Evolutionary conservation across 2,888 invertebrate species (phyloP).

Genomic region (Cylloceria caligata): DNA sequence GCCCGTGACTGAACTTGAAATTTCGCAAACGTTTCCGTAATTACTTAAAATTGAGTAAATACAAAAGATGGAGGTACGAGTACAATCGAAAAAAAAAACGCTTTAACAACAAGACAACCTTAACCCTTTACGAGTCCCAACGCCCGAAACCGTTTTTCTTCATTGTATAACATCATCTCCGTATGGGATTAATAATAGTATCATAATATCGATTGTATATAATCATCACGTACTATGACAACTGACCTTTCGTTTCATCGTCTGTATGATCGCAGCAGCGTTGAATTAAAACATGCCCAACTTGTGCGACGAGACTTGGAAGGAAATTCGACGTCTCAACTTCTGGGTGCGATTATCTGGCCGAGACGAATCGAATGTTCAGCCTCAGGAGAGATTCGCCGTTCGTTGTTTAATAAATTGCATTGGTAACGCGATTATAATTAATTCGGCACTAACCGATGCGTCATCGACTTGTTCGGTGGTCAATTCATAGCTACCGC

Average conservation of each 20-base stretch:
- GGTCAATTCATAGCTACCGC: slow-evolving; percentile 9
- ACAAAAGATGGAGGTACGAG: too few species aligned
- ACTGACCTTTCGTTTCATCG: slow-evolving; percentile 24
- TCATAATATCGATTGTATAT: slow-evolving; percentile 11
- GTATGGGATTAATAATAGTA: background rate
- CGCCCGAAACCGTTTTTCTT: too few species aligned
- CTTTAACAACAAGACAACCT: too few species aligned
- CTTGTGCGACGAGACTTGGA: slow-evolving; percentile 8
- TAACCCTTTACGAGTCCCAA: too few species aligned
- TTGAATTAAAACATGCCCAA: slow-evolving; percentile 1
- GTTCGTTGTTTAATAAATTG: slow-evolving; percentile 18
- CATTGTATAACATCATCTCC: background rate
- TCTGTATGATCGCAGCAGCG: background rate
- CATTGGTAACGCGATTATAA: background rate
- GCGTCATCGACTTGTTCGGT: background rate
- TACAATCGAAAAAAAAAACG: too few species aligned
- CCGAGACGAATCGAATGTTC: slow-evolving; percentile 10
- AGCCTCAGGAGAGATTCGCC: background rate
- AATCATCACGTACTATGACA: slow-evolving; percentile 18
- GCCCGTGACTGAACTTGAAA: background rate
- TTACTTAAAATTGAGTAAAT: background rate
- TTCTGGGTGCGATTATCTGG: background rate
- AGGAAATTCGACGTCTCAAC: slow-evolving; percentile 2
- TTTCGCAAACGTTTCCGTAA: background rate
- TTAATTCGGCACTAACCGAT: background rate